Conservation (phyloP, 2,797 vertebrate species). For the Gambusia yucatana region DNA sequence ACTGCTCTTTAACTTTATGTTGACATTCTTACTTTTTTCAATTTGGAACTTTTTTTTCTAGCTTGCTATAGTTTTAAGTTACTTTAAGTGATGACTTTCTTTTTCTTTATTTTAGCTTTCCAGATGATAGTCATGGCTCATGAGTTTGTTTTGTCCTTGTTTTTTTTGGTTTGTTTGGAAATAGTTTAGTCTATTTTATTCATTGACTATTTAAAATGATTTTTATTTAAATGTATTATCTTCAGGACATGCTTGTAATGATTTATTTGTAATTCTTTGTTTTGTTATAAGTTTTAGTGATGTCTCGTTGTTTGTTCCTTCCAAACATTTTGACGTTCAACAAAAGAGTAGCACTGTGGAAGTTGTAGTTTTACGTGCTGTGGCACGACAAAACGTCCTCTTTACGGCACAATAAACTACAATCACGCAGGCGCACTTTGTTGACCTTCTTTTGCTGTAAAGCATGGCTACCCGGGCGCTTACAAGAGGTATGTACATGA, state of each 20-base stretch:
- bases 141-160: not conserved
- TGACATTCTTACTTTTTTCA: not conserved
- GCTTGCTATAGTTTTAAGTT: not conserved
- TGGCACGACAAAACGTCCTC: not conserved
- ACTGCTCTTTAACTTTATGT: not conserved
- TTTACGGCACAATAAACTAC: slow-evolving; percentile 5
- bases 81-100: not conserved
- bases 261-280: not conserved
- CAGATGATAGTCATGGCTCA: not conserved
- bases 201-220: not conserved
- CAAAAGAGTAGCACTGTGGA: slow-evolving; percentile 16
- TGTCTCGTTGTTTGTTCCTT: not conserved
- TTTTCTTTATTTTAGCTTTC: not conserved
- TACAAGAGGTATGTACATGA: slow-evolving; percentile 68
- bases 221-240: not conserved
- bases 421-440: slow-evolving; percentile 45
- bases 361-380: slow-evolving; percentile 40
- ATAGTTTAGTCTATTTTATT: not conserved
- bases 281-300: not conserved
- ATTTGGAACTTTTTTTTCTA: not conserved
- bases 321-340: slow-evolving; percentile 52
- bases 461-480: slow-evolving; percentile 78
- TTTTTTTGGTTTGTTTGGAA: not conserved
- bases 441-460: slow-evolving; percentile 64
- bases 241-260: not conserved